A percentile compares a stretch with the other conserved stretches of the same genome.
These are phyloP conservation scores for Papilio aristodemus DNA, from an alignment of 1,140 invertebrate species.

Conservation along the genomic window DNA sequence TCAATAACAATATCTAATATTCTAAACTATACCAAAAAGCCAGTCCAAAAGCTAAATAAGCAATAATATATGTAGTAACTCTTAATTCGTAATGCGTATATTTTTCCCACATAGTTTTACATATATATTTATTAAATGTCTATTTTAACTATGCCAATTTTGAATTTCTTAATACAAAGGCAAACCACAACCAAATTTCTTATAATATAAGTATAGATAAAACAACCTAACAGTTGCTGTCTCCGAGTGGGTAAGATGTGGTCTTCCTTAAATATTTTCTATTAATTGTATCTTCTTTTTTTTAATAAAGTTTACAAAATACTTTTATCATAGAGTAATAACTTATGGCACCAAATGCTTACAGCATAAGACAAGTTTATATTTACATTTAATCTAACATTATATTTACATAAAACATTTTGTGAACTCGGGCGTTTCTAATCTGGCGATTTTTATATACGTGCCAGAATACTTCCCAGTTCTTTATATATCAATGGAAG, in stretches of 20 bases:
- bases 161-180: slow-evolving; percentile 29
- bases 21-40: slow-evolving; percentile 58
- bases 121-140: slow-evolving; percentile 38
- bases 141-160: slow-evolving; percentile 36
- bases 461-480: slow-evolving; percentile 28
- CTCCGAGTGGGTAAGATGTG: slow-evolving; percentile 1
- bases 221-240: slow-evolving; percentile 1
- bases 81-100: slow-evolving; percentile 69
- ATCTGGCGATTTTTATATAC: not conserved
- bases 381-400: slow-evolving; percentile 49
- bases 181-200: slow-evolving; percentile 38
- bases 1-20: slow-evolving; percentile 50
- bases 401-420: slow-evolving; percentile 42
- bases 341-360: slow-evolving; percentile 79
- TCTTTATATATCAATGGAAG: slow-evolving; percentile 59
- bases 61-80: slow-evolving; percentile 51
- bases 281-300: slow-evolving; percentile 32
- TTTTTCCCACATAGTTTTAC: slow-evolving; percentile 71
- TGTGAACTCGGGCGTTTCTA: slow-evolving; percentile 17
- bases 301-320: slow-evolving; percentile 56
- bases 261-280: slow-evolving; percentile 20
- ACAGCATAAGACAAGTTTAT: slow-evolving; percentile 62
- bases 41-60: slow-evolving; percentile 66
- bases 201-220: slow-evolving; percentile 22
- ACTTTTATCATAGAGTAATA: slow-evolving; percentile 64